Evolutionary conservation across 2,797 vertebrate species (phyloP).

Genomic region (Enteromius trimaculatus): DNA sequence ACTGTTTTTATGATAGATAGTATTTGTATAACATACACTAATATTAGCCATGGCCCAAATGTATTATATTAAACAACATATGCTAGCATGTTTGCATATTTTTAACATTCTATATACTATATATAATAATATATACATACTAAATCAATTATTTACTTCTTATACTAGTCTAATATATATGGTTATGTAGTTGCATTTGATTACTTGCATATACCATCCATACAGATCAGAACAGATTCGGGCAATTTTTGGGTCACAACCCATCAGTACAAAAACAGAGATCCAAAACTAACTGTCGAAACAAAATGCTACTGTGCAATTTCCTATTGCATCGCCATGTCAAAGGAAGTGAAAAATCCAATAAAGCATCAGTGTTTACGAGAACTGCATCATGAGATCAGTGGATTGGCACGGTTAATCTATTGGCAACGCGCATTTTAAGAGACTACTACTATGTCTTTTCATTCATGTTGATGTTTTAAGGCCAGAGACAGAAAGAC

Average conservation of each 20-base stretch:
- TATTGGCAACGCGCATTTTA: not conserved
- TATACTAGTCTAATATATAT: too few relatives aligned
- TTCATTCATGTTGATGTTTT: not conserved
- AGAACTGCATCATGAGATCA: constrained; percentile 16
- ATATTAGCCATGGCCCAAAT: not conserved
- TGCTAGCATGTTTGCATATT: not conserved
- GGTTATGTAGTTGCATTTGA: not conserved
- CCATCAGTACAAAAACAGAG: not conserved
- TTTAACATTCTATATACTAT: not conserved
- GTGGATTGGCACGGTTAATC: not conserved
- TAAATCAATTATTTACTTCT: too few relatives aligned
- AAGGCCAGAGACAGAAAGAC: constrained; percentile 4
- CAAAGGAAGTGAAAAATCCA: constrained; percentile 9
- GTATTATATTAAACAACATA: not conserved
- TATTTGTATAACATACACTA: not conserved
- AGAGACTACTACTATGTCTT: not conserved
- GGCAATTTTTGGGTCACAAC: not conserved
- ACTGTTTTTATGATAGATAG: not conserved
- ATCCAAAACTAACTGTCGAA: not conserved
- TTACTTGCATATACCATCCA: not conserved
- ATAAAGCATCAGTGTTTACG: not conserved
- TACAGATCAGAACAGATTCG: not conserved
- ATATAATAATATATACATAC: too few relatives aligned
- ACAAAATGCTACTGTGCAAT: not conserved
- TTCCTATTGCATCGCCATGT: not conserved